These are phyloP conservation scores for Drosophila cognata DNA, from an alignment of 2,888 invertebrate genomes.

Conservation along the genomic window DNA sequence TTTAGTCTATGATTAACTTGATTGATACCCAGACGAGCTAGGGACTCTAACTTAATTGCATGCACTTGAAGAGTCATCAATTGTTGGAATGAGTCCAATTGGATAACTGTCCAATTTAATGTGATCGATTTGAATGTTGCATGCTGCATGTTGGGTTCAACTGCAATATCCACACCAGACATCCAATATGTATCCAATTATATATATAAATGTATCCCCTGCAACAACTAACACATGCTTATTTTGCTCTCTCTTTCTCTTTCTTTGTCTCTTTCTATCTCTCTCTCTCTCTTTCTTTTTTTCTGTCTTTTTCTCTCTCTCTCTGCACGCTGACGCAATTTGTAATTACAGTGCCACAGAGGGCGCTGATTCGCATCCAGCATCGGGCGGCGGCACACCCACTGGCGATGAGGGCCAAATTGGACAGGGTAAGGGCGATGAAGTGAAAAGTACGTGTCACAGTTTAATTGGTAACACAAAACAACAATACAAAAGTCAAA, in stretches of 20 bases:
- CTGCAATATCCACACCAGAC: constrained; percentile 36
- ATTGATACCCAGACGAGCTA: neutral
- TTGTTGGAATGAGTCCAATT: constrained; percentile 3
- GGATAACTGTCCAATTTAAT: neutral
- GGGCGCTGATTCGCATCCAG: constrained; percentile 95
- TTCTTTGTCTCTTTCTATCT: neutral
- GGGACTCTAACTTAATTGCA: constrained; percentile 21
- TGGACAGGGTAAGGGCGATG: constrained; percentile 88
- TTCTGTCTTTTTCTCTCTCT: constrained; percentile 19
- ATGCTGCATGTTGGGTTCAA: constrained; percentile 47
- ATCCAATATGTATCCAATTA: constrained; percentile 27
- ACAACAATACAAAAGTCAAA: constrained; percentile 47
- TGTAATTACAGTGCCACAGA: constrained; percentile 91
- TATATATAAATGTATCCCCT: constrained; percentile 26
- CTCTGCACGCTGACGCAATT: constrained; percentile 54
- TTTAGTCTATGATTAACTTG: constrained; percentile 27
- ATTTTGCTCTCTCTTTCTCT: constrained; percentile 48
- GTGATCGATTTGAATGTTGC: constrained; percentile 32
- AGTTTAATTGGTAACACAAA: constrained; percentile 70
- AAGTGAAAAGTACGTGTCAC: constrained; percentile 82
- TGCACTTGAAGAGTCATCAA: constrained; percentile 16
- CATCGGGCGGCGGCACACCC: constrained; percentile 91
- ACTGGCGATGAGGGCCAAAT: constrained; percentile 91
- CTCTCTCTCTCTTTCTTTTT: constrained; percentile 27
- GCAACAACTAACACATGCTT: constrained; percentile 41